Base-by-base conservation (phyloP, 2,113 vertebrate genomes). In the Dicentrarchus labrax region DNA sequence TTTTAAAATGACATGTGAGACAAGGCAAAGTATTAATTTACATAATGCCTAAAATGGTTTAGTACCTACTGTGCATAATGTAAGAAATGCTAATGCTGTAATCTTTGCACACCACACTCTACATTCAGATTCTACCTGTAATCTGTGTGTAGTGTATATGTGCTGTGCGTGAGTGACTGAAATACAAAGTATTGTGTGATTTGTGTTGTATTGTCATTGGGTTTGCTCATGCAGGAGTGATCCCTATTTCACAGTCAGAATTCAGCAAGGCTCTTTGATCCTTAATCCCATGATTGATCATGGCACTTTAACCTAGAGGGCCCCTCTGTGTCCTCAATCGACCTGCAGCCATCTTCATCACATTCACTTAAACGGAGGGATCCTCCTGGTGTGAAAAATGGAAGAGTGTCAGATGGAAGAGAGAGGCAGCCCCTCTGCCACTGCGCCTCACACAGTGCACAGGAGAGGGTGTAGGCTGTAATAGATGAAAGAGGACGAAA, bases 361-460 rank as follows among this genome's bases (percentile, higher is more conserved):
- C 84, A 80, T 89, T 84, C 85, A 82, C 86, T 88, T 88, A 89
- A 91, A 91, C 66, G 16, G 57, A 79, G 84, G 82, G 86, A 84
- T 82, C 69, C 78, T 91, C 57, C 72, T 22, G 47, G 43, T 59
- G 90, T 88, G 92, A 93, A 87, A 86, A 88, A 92, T 92, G 85
- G 72, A 78, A 53, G 72, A 45, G 64, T 68, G 57, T 78, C 45
- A 76, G 47, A 66, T 30, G 75, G 76, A 66, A 61, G 12, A 61
- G 48, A 64, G 51, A 81, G 68, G 53, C 53, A 62, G 67, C 24
- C 54, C 75, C 68, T 77, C 53, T 86, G 57, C 78, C 67, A 74
- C 64, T 61, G 76, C 1, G 60, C 66, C 48, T 54, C 76, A 84
- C 72, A 73, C 47, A 6, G 86, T 36, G 80, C 80, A 67, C 72